Evolutionary conservation across 2,888 invertebrate genomes (phyloP), one percentile per base, ranked within the genome.

Genomic region (Metalampra italica): DNA sequence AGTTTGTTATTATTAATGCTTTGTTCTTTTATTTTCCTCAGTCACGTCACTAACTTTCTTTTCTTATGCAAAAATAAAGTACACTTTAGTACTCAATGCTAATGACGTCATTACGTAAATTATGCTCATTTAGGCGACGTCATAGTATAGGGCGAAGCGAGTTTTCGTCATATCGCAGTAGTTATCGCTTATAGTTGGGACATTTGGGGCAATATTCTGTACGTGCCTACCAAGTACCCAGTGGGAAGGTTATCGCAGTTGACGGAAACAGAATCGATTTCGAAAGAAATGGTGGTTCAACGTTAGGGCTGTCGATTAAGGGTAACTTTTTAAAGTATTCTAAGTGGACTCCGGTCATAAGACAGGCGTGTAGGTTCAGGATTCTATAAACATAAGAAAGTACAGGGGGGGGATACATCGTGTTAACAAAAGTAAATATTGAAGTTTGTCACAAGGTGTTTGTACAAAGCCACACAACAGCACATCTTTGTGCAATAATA

Each of bases 41-140:
- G 41, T 42, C 41, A 42, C 41, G 41, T 42, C 12, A 39, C 29
- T 29, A 29, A 29, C n/a, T 2, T 14, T n/a, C n/a, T n/a, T 13
- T 22, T 12, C 22, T n/a, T 29, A 29, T 29, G 41, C 41, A 29
- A 42, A 42, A 29, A 11, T n/a, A 9, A 9, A 13, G 29, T 42
- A 15, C 9, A 9, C 34, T n/a, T 9, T 32, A 9, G n/a, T 36
- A 30, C 45, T 60, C 60, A 60, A 71, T 68, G 70, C 67, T 62
- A 66, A 68, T 62, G 62, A 59, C 60, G 62, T 60, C 66, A 64
- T 73, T 74, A 73, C 69, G 66, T 49, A 66, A 71, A 71, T 68
- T 56, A 56, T 63, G 51, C 50, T 57, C 61, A 64, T 65, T 68
- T 62, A 64, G 52, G 59, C 52, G 59, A 56, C 60, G 55, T 59